phyloP scores from a whole-genome alignment of 35 echinoderm and acorn worm species.

The Eucidaris tribuloides region DNA sequence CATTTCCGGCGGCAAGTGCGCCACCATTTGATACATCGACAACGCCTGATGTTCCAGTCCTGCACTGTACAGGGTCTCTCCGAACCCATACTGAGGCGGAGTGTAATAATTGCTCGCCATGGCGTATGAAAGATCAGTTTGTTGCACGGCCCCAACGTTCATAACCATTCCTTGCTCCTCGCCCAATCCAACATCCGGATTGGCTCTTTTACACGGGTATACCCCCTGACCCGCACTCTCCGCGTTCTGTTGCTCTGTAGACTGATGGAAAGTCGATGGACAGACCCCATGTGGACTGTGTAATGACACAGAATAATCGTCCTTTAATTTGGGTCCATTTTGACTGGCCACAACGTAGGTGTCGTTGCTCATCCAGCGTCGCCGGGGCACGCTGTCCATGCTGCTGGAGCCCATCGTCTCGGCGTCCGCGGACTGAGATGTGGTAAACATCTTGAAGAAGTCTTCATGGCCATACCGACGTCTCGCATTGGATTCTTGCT shows the following conservation, averaged over 20 bases:
- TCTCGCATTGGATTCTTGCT: constrained; percentile 72
- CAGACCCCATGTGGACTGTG: constrained; percentile 88
- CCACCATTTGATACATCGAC: constrained; percentile 95
- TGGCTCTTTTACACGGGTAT: not conserved
- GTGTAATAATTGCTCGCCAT: constrained; percentile 17
- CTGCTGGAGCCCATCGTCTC: not conserved
- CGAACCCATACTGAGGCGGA: not conserved
- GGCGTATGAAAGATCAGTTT: not conserved
- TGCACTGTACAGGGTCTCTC: not conserved
- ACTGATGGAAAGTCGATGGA: constrained; percentile 90
- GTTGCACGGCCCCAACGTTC: constrained; percentile 28
- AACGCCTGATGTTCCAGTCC: constrained; percentile 57
- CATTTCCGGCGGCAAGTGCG: constrained; percentile 89
- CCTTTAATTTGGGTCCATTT: constrained; percentile 63
- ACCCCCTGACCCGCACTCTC: constrained; percentile 51
- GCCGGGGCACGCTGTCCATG: constrained; percentile 42
- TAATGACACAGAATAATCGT: constrained; percentile 84
- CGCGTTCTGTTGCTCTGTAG: constrained; percentile 64
- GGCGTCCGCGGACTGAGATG: constrained; percentile 16
- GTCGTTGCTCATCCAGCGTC: constrained; percentile 90
- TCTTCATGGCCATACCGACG: constrained; percentile 83
- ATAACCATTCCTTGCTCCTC: constrained; percentile 9
- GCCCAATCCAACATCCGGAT: not conserved
- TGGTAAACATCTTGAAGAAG: constrained; percentile 56
- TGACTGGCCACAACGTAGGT: constrained; percentile 90